Evolutionary conservation across 2,113 vertebrate species (phyloP).

Genomic region (Lucifuga dentata): DNA sequence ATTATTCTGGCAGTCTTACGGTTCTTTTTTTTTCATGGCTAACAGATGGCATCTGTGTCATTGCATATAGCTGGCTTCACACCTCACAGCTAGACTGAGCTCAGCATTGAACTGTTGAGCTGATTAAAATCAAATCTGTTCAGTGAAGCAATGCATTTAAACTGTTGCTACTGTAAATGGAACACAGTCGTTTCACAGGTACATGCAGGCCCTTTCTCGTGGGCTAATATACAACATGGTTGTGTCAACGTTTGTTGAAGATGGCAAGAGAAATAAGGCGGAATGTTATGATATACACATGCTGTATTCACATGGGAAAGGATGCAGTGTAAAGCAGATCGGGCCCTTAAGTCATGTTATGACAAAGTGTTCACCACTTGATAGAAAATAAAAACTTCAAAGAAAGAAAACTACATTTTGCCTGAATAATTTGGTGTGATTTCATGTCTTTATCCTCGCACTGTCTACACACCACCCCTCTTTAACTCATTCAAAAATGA

Average conservation of each 20-base stretch:
- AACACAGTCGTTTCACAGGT: conserved; percentile 16
- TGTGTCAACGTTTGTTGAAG: neutral
- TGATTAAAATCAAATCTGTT: conserved; percentile 44
- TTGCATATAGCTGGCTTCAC: conserved; percentile 35
- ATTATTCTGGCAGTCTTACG: conserved; percentile 36
- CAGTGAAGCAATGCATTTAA: conserved; percentile 49
- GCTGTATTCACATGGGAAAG: neutral
- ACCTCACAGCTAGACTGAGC: conserved; percentile 26
- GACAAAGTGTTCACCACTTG: too few species aligned
- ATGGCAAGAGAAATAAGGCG: too few species aligned
- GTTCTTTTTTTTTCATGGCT: conserved; percentile 30
- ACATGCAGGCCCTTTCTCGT: conserved; percentile 6
- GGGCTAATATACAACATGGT: neutral
- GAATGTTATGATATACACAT: neutral
- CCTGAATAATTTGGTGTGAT: too few species aligned
- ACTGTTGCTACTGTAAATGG: conserved; percentile 44
- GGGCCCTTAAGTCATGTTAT: too few species aligned
- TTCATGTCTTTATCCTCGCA: too few species aligned
- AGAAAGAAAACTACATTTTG: too few species aligned
- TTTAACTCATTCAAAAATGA: neutral
- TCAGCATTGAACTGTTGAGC: conserved; percentile 51
- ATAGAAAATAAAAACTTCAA: too few species aligned
- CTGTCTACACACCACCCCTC: neutral
- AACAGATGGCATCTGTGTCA: conserved; percentile 41
- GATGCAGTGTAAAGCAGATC: too few species aligned